Evolutionary conservation across 92 coral and sea anemone genomes (phyloP), one percentile per base, ranked within the genome.

Genomic region (Phenganax marumi): DNA sequence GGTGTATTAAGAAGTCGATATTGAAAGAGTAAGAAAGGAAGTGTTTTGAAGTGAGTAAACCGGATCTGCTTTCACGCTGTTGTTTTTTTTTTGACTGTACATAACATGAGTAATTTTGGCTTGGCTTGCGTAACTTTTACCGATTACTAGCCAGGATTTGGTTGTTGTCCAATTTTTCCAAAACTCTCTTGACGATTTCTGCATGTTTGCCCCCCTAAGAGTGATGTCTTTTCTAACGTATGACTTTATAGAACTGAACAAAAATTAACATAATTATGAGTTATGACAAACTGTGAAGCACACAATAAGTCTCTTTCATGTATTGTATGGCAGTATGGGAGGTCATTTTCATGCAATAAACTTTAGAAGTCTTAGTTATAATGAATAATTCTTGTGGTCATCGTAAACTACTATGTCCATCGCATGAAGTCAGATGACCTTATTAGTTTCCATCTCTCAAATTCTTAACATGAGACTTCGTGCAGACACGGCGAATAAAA

Each of bases 51-150:
- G 43, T 33, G 43, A 33, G 43, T 33, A 33, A 33, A 33, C 63
- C 19, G 63, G 63, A 56, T 14, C 63, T 56, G 17, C 63, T 56
- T 21, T 56, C 63, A 14, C 8, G 63, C 18, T 56, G 63, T 21
- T 33, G 43, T 5, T 33, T 5, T 5, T 33, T 5, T 33, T 33
- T 33, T 33, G 43, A 21, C 18, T 56, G 63, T 56, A 14, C 63
- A 21, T 14, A 56, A 14, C 68, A 62, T 16, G 43, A 19, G 8
- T 62, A 19, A 62, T 62, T 21, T 18, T 62, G 10, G 68, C 68
- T 23, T 62, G 68, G 33, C 68, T 62, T 62, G 33, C n/a, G 68
- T 62, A 62, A 62, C 24, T 23, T 60, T 2, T 62, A 58, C 68
- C 33, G 5, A 33, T 33, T 33, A 33, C 43, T 33, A 33, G 5